phyloP scores from a whole-genome alignment of 2,888 invertebrate species.

The Dryocosmus kuriphilus region DNA sequence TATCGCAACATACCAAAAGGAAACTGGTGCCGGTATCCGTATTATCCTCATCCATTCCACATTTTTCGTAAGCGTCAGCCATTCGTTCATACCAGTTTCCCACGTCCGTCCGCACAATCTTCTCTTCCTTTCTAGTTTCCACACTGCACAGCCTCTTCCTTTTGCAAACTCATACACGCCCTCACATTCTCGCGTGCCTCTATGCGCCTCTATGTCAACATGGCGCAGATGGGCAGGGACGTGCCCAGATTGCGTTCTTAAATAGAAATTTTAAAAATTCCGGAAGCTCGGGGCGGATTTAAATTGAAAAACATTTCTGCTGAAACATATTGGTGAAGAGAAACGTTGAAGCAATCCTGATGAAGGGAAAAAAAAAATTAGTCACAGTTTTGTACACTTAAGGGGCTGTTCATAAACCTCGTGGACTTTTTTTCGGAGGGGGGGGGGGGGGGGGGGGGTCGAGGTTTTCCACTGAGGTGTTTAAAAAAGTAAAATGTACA shows the following conservation, averaged over 20 bases:
- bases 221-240: slow-evolving; percentile 26
- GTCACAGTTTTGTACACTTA: no score
- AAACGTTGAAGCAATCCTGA: background rate
- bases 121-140: background rate
- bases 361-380: no score
- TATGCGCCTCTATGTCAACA: background rate
- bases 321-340: background rate
- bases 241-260: slow-evolving; percentile 38
- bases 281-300: slow-evolving; percentile 32
- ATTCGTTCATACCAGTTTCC: slow-evolving; percentile 36
- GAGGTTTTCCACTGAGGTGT: no score
- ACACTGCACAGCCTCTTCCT: background rate
- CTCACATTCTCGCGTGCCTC: slow-evolving; percentile 23
- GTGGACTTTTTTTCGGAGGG: no score
- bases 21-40: slow-evolving; percentile 17
- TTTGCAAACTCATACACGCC: slow-evolving; percentile 15
- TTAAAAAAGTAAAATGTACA: no score
- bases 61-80: slow-evolving; percentile 18
- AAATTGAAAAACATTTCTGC: slow-evolving; percentile 35
- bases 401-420: no score
- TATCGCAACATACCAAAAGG: slow-evolving; percentile 9
- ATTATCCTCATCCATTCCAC: slow-evolving; percentile 20
- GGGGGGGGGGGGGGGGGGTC: no score
- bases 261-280: slow-evolving; percentile 36
- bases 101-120: slow-evolving; percentile 24